Base-by-base conservation (phyloP, 35 echinoderm and acorn worm genomes). In the Heliocidaris erythrogramma region DNA sequence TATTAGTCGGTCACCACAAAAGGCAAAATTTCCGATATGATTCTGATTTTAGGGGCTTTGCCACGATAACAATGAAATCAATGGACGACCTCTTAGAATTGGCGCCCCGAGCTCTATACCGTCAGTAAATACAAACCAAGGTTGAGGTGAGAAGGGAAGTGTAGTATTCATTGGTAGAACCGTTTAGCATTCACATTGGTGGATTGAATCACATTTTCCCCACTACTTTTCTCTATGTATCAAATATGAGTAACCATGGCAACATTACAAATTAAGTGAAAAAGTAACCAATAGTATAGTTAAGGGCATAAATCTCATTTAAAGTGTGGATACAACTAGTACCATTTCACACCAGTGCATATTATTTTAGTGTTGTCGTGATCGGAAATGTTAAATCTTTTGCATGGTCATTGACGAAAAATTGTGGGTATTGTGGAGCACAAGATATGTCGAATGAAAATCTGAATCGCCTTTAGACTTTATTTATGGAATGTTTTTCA, bases 1-100 rank as follows among this genome's bases (percentile, higher is more conserved):
- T 89, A 89, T 89, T 89, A 42, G 87, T 89, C 87, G 87, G 87
- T 89, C 47, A 89, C 87, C 31, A 89, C 87, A 89, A 89, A 89
- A 89, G 87, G 32, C 69, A 48, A 4, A 89, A 17, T 89, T 47
- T 89, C 47, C 47, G 87, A 89, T 48, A 48, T 48, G 87, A 89
- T 89, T 89, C 16, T 89, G 87, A 89, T 89, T 89, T 48, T 32
- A 47, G 87, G 47, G 87, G 31, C 47, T 89, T 89, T 89, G 87
- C 32, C 87, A 13, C 18, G 87, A n/a, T n/a, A 27, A 78, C 65
- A 78, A 78, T 78, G 65, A n/a, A 78, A 78, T 78, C 21, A 78
- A 78, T 7, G 27, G 65, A 78, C 16, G 47, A 89, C 31, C 87
- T 47, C 47, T 32, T n/a, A 47, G 87, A 89, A 89, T 89, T 48